Percentiles rank a stretch among this genome's conserved stretches.
Conservation (phyloP, 2,797 vertebrate genomes). For the Parauchenoglanis ngamensis region DNA sequence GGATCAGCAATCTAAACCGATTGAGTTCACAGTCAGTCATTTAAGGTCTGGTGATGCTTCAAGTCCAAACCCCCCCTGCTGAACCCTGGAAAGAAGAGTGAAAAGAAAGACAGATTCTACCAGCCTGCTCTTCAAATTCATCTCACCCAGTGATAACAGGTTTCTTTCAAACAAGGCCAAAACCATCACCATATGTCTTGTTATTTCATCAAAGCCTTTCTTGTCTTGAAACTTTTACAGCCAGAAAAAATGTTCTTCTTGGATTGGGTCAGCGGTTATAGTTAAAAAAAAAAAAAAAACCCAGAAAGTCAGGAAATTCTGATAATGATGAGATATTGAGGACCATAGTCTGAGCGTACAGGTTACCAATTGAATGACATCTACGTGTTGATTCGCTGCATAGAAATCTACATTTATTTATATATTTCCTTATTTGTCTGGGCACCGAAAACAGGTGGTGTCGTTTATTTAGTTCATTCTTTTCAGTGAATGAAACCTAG, state of each 20-base stretch:
- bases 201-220: conserved; percentile 13
- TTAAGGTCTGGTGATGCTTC: conserved; percentile 23
- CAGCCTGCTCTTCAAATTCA: conserved; percentile 3
- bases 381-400: not conserved
- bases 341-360: not conserved
- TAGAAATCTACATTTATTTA: not conserved
- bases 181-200: conserved; percentile 8
- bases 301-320: too few species aligned
- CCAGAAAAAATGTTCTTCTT: not conserved
- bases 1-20: conserved; percentile 4
- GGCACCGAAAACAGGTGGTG: not conserved
- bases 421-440: not conserved
- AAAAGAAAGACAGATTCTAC: conserved; percentile 14
- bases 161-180: not conserved
- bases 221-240: not conserved
- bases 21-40: not conserved
- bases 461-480: conserved; percentile 32
- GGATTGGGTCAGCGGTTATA: too few species aligned
- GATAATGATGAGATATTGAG: not conserved
- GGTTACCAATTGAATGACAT: not conserved
- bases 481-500: conserved; percentile 8
- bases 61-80: not conserved
- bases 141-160: not conserved
- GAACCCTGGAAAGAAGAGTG: not conserved
- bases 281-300: not conserved